Percentiles rank a stretch among this genome's conserved stretches.
Evolutionary conservation across 2,797 vertebrate genomes (phyloP).

Genomic region (Poliocrania exsul): DNA sequence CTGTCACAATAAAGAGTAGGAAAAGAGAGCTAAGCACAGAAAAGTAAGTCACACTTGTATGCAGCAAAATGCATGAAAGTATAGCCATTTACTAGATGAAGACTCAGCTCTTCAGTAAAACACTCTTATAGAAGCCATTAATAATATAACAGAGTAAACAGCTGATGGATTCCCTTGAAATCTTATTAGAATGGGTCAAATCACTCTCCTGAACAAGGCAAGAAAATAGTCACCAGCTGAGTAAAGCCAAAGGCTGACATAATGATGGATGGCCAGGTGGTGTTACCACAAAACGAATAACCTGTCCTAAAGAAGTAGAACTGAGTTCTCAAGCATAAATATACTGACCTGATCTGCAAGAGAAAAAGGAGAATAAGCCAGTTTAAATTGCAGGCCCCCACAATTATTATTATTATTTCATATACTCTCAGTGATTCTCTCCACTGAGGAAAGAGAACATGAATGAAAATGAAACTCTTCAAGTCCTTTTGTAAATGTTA

Average conservation of each 20-base stretch:
- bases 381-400: background rate
- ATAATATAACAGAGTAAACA: background rate
- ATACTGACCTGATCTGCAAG: background rate
- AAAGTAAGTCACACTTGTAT: background rate
- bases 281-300: background rate
- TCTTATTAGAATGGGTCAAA: background rate
- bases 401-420: background rate
- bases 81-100: background rate
- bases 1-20: background rate
- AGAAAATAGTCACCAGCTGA: constrained; percentile 61
- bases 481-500: background rate
- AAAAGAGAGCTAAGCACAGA: background rate
- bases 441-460: background rate
- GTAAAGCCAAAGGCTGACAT: constrained; percentile 46
- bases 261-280: constrained; percentile 48
- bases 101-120: background rate
- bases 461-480: background rate
- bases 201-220: background rate
- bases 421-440: background rate
- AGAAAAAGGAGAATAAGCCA: background rate
- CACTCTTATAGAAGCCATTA: background rate
- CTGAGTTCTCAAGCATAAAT: constrained; percentile 16
- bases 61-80: background rate
- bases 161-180: constrained; percentile 13
- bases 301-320: background rate